These are phyloP conservation scores for Stenchaetothrips biformis DNA, from an alignment of 2,888 invertebrate species.

Conservation along the genomic window DNA sequence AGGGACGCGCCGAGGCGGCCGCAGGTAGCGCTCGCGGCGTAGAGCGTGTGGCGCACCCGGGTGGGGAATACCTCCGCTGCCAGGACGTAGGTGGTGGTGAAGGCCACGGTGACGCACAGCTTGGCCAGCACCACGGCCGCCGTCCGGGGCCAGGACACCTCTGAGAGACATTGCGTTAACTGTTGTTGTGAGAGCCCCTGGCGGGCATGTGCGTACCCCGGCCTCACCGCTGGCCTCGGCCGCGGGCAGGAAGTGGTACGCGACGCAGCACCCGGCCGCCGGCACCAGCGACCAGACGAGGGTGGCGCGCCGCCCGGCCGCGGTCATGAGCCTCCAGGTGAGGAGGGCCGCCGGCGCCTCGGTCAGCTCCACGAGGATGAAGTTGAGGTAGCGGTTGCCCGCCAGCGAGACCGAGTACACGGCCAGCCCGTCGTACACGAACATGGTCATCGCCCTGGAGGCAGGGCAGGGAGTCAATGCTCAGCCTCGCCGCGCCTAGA, in stretches of 20 bases:
- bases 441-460: background rate
- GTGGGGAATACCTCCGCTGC: constrained; percentile 48
- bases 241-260: constrained; percentile 31
- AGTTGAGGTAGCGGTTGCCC: constrained; percentile 39
- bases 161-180: background rate
- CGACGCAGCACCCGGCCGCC: constrained; percentile 31
- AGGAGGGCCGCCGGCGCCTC: constrained; percentile 39
- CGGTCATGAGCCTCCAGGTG: constrained; percentile 34
- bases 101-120: constrained; percentile 8
- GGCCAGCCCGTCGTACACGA: constrained; percentile 37
- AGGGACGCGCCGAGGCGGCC: constrained; percentile 41
- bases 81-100: constrained; percentile 42
- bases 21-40: constrained; percentile 41
- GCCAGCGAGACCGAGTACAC: constrained; percentile 39
- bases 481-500: background rate
- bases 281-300: constrained; percentile 27
- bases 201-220: too few species aligned
- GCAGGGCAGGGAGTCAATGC: background rate
- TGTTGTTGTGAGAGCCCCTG: background rate
- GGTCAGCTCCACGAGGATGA: constrained; percentile 35
- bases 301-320: constrained; percentile 34
- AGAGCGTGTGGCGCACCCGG: constrained; percentile 38
- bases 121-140: constrained; percentile 15
- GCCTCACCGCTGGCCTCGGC: background rate
- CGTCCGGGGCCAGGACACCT: background rate